Evolutionary conservation across 2,797 vertebrate genomes (phyloP), one percentile per base, ranked within the genome.

Genomic region (Falco novaeseelandiae): DNA sequence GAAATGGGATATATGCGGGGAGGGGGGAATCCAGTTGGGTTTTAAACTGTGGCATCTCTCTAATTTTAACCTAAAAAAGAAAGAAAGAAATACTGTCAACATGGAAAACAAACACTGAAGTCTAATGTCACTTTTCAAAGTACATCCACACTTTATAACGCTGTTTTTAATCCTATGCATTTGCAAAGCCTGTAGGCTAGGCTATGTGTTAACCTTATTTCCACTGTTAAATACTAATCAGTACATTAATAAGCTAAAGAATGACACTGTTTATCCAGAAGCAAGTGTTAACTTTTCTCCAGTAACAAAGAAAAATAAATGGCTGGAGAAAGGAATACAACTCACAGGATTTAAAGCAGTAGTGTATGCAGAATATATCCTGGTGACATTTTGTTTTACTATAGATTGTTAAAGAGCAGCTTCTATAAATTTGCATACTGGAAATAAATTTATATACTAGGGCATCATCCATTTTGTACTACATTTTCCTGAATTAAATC

Each of bases 341-440:
- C 29, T 76, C 21, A 19, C 6, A 26, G 89, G 79, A 95, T 97
- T 96, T 93, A 96, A 97, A 97, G 95, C 93, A 97, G 95, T 88
- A 94, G 84, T 93, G 91, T 95, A 91, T 21, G 27, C 84, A 82
- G n/a, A 93, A 93, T 44, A 89, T 77, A 40, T 23, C 71, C 71
- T 57, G 38, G 34, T 67, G 51, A 82, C 23, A 42, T 54, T 93
- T 88, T 40, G 32, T 65, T 88, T 88, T 54, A 69, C 54, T 48
- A 9, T 2, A 42, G 52, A 26, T 71, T 20, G 66, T 16, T 93
- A 46, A 96, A 96, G 67, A 89, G 70, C 74, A 92, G 63, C 73
- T 89, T 67, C 78, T 84, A 21, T 65, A 80, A 67, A 83, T 85
- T 71, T 80, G 55, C 3, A 0, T 55, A 48, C 29, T 72, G 66